Base-by-base conservation (phyloP, 1,140 invertebrate genomes). In the Parapsyche elsis region DNA sequence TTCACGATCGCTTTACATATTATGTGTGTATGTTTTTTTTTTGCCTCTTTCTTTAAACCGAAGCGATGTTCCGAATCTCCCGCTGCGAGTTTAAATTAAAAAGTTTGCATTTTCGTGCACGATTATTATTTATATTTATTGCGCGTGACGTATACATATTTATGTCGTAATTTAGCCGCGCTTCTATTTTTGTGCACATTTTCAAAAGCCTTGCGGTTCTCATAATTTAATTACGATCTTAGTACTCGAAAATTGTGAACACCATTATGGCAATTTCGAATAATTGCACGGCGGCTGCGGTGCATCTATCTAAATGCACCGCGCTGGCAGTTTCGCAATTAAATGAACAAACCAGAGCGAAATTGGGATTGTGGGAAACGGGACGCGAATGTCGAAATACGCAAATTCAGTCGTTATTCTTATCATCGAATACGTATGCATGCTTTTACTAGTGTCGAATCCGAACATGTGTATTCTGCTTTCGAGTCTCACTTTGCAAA, bases 301-400 rank as follows among this genome's bases (percentile, higher is more conserved):
- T 53, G 49, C 16, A 16, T 1, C 10, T 16, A 53, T 53, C 49
- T 53, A 38, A 38, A 38, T 38, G 30, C 30, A 38, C 30, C 16
- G 10, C 49, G 10, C 12, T 53, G 2, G 10, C 49, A 14, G 16
- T 53, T 53, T 12, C 49, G 49, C 4, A 53, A 16, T 53, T 53
- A 53, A 53, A 53, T 53, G 2, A 53, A 53, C 49, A n/a, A n/a
- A n/a, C n/a, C n/a, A 16, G 16, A 53, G 16, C 49, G 16, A 53
- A 53, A 14, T 67, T 26, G 24, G 64, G 21, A 30, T 38, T 67
- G 64, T 67, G 64, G 64, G 64, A 67, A 67, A 67, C 14, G 64
- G 24, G 12, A 30, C 21, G 14, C 64, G 23, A 4, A 24, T 67
- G 26, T 67, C 64, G 24, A 26, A 67, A 67, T 67, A 38, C 30